phyloP scores from a whole-genome alignment of 1,140 invertebrate species.

The Chlorops oryzae region DNA sequence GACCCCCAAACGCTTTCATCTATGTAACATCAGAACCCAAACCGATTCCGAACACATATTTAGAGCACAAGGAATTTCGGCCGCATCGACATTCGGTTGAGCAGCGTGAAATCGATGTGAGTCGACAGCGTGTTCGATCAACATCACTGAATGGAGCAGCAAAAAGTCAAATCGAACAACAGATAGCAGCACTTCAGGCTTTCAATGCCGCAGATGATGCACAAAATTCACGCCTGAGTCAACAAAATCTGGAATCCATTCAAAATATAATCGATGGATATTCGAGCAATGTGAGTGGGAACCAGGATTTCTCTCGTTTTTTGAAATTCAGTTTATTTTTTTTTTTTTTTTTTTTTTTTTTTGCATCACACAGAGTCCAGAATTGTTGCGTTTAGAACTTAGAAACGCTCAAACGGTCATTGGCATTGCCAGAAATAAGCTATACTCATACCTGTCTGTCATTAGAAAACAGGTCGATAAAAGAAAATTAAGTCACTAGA shows the following conservation, averaged over 20 bases:
- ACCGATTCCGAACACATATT: too few relatives aligned
- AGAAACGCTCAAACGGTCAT: slow-evolving; percentile 48
- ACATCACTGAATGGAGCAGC: slow-evolving; percentile 4
- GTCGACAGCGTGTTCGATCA: slow-evolving; percentile 2
- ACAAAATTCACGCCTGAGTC: slow-evolving; percentile 25
- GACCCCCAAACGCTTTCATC: slow-evolving; percentile 37
- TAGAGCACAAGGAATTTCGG: too few relatives aligned
- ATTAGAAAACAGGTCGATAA: slow-evolving; percentile 37
- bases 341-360: not conserved
- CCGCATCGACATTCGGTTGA: too few relatives aligned
- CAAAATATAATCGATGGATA: slow-evolving; percentile 37
- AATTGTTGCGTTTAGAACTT: slow-evolving; percentile 43
- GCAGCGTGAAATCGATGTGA: too few relatives aligned
- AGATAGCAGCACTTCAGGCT: slow-evolving; percentile 34
- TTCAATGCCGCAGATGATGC: slow-evolving; percentile 30
- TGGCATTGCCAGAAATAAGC: slow-evolving; percentile 41
- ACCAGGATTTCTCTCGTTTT: slow-evolving; percentile 5
- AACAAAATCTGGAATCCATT: slow-evolving; percentile 13
- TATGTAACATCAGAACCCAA: too few relatives aligned
- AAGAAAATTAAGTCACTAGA: slow-evolving; percentile 27
- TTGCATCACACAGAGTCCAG: slow-evolving; percentile 46
- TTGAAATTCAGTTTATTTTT: not conserved
- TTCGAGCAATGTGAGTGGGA: slow-evolving; percentile 29
- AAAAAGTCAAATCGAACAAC: slow-evolving; percentile 31
- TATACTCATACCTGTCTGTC: slow-evolving; percentile 41